Percentiles rank a stretch among this genome's conserved stretches.
Evolutionary conservation across 2,797 vertebrate species (phyloP).

Genomic region (Eulemur albifrons): DNA sequence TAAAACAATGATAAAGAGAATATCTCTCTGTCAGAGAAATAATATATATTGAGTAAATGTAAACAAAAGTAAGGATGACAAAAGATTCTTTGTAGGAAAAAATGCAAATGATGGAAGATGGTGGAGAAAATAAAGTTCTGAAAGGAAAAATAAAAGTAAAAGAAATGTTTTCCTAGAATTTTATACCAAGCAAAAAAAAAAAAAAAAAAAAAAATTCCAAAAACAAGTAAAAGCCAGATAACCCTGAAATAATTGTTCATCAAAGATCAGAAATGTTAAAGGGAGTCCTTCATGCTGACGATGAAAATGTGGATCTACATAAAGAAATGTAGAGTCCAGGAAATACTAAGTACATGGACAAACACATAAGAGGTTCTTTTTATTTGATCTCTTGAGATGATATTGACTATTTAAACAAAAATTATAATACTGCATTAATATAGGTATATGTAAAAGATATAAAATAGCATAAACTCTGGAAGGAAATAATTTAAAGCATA

Average conservation of each 20-base stretch:
- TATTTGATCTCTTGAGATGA: neutral
- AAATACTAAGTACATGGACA: neutral
- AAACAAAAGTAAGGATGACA: neutral
- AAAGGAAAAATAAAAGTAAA: neutral
- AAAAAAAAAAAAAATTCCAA: neutral
- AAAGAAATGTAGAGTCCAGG: neutral
- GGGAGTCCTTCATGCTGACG: neutral
- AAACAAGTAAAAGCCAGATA: neutral
- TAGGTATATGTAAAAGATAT: neutral
- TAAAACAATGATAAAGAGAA: neutral
- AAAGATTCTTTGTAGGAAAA: neutral
- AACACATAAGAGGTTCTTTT: neutral
- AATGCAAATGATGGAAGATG: neutral
- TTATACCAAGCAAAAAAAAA: neutral
- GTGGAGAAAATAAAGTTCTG: neutral
- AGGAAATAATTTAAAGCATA: neutral
- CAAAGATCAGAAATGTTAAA: neutral
- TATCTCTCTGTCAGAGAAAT: neutral
- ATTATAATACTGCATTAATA: neutral
- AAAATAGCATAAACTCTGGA: neutral
- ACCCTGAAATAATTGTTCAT: neutral
- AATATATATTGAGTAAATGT: neutral
- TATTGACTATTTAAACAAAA: neutral
- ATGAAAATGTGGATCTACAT: neutral
- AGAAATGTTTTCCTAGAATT: neutral